phyloP scores from a whole-genome alignment of 2,888 invertebrate genomes.

The Lasius fuliginosus region DNA sequence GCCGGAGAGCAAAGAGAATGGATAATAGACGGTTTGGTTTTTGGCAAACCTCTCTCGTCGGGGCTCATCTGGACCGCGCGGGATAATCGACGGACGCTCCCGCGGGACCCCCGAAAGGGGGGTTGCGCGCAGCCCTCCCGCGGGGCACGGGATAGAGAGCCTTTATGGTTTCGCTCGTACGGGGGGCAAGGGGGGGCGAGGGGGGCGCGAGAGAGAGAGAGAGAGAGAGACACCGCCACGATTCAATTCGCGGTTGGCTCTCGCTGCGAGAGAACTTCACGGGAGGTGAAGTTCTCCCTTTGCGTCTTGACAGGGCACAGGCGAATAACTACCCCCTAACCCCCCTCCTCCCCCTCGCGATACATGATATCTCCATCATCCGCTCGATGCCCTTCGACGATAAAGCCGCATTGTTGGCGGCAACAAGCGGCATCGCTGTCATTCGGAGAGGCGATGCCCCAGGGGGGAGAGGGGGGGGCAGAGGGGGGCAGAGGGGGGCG shows the following conservation, averaged over 20 bases:
- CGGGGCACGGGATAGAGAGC: constrained; percentile 75
- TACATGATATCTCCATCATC: constrained; percentile 81
- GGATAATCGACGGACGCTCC: constrained; percentile 70
- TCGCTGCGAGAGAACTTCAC: constrained; percentile 78
- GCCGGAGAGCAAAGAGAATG: constrained; percentile 82
- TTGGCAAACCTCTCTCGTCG: constrained; percentile 73
- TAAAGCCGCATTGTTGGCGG: constrained; percentile 70
- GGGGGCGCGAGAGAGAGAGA: constrained; percentile 76
- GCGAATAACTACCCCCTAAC: background rate
- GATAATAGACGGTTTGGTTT: constrained; percentile 82
- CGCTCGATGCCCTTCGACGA: constrained; percentile 73
- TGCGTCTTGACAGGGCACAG: constrained; percentile 65
- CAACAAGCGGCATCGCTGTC: constrained; percentile 48
- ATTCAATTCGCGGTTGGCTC: constrained; percentile 85
- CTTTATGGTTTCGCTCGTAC: constrained; percentile 72
- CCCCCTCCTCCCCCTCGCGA: constrained; percentile 68
- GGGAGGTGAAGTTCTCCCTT: constrained; percentile 68
- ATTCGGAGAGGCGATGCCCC: constrained; percentile 19
- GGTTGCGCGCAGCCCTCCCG: constrained; percentile 75
- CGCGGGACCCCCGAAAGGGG: constrained; percentile 63
- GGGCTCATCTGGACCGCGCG: constrained; percentile 59
- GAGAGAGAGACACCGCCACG: constrained; percentile 72
- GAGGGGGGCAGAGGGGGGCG: background rate
- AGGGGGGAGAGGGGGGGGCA: background rate
- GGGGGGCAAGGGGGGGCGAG: constrained; percentile 75